Evolutionary conservation across 2,797 vertebrate genomes (phyloP).

Genomic region (Lacerta bilineata): DNA sequence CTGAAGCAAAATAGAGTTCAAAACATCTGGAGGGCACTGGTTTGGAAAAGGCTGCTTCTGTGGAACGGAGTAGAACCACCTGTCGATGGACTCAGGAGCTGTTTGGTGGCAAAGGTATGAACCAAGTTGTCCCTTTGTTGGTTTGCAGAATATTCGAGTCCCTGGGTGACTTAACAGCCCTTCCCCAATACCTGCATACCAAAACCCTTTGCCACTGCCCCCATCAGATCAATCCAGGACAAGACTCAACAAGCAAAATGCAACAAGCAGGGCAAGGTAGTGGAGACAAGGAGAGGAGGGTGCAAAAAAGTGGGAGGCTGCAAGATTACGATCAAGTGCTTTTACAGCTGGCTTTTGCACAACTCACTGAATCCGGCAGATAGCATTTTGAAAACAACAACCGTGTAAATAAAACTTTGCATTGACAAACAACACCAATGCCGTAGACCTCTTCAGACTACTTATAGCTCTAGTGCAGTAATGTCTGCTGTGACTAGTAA

Average conservation of each 20-base stretch:
- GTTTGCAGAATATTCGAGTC: neutral
- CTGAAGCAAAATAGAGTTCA: neutral
- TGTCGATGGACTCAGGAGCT: neutral
- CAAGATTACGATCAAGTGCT: conserved; percentile 1
- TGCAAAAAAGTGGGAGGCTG: neutral
- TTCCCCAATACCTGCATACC: neutral
- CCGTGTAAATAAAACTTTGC: conserved; percentile 5
- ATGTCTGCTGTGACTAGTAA: neutral
- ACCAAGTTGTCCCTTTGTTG: neutral
- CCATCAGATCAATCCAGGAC: neutral
- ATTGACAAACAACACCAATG: neutral
- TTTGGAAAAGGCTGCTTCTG: neutral
- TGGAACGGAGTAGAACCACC: neutral
- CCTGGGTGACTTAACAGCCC: too few relatives aligned
- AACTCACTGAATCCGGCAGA: neutral
- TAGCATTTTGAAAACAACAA: neutral
- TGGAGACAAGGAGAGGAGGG: conserved; percentile 12
- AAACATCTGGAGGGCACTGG: neutral
- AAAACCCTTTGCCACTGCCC: rapidly evolving
- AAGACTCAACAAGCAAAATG: neutral
- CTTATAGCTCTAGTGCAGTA: neutral
- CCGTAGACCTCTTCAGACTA: too few relatives aligned
- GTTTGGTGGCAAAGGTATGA: neutral
- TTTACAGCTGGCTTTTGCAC: conserved; percentile 21
- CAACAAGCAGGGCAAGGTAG: neutral